Percentiles rank a stretch among this genome's conserved stretches.
These are phyloP conservation scores for Teleogryllus oceanicus DNA, from an alignment of 2,888 invertebrate genomes.

Conservation along the genomic window DNA sequence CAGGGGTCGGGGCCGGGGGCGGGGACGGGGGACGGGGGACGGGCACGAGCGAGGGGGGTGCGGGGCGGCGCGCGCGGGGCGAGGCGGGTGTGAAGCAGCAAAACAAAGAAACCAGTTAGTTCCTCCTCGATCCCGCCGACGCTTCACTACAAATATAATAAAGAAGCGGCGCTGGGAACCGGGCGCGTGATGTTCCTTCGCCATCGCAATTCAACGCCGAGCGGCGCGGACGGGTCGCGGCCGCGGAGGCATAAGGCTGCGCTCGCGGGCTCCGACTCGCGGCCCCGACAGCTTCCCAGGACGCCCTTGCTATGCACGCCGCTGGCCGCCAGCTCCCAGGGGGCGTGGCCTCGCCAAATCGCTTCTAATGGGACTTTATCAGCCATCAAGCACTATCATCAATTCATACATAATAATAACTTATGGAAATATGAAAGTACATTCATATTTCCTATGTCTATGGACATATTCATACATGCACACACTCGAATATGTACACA, in stretches of 20 bases:
- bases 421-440: too few relatives aligned
- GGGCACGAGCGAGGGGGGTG: neutral
- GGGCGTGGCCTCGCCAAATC: too few relatives aligned
- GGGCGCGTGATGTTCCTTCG: neutral
- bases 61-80: neutral
- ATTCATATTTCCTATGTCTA: too few relatives aligned
- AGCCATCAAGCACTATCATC: too few relatives aligned
- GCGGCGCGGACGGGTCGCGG: neutral
- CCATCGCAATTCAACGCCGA: neutral
- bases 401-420: too few relatives aligned
- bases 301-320: neutral
- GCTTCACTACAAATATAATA: neutral
- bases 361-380: too few relatives aligned
- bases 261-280: neutral
- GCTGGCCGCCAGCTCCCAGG: too few relatives aligned
- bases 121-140: neutral
- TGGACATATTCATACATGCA: too few relatives aligned
- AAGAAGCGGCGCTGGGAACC: neutral
- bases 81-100: neutral
- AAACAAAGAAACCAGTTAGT: conserved; percentile 7
- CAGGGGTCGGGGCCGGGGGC: neutral
- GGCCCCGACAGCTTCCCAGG: neutral
- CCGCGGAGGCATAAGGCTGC: neutral
- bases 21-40: neutral
- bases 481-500: too few relatives aligned